Evolutionary conservation across 2,797 vertebrate genomes (phyloP).

Genomic region (Bradypus variegatus): DNA sequence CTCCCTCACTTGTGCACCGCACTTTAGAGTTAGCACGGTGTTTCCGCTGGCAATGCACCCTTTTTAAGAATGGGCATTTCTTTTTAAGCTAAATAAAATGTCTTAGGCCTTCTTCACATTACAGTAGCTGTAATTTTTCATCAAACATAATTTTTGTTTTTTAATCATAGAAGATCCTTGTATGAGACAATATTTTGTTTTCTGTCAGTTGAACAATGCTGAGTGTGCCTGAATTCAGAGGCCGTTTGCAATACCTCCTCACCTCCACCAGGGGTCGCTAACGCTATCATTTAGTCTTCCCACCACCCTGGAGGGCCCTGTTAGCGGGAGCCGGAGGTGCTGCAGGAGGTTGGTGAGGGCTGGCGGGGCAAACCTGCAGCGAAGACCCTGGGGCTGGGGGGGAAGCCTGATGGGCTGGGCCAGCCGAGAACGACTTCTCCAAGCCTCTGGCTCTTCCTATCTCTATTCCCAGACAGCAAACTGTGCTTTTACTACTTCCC

Average conservation of each 20-base stretch:
- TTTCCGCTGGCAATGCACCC: background rate
- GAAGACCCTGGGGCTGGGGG: background rate
- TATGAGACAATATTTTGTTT: background rate
- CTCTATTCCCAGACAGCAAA: background rate
- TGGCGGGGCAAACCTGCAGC: background rate
- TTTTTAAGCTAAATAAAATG: background rate
- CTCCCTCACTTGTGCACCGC: background rate
- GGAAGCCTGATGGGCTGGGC: background rate
- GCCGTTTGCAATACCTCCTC: background rate
- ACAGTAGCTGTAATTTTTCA: background rate
- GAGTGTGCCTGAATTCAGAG: background rate
- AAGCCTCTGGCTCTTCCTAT: background rate
- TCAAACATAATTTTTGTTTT: background rate
- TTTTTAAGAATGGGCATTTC: background rate
- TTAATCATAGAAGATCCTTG: background rate
- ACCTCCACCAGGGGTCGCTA: slow-evolving; percentile 2
- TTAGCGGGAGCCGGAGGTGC: background rate
- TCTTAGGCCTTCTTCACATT: background rate
- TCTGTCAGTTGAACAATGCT: background rate
- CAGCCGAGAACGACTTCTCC: background rate
- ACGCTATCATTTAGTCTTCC: background rate
- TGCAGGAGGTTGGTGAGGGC: background rate
- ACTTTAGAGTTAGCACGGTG: background rate
- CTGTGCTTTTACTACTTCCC: background rate
- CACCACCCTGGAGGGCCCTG: accelerated